Conservation (phyloP, 2,888 invertebrate species). For the Diaphora mendica region DNA sequence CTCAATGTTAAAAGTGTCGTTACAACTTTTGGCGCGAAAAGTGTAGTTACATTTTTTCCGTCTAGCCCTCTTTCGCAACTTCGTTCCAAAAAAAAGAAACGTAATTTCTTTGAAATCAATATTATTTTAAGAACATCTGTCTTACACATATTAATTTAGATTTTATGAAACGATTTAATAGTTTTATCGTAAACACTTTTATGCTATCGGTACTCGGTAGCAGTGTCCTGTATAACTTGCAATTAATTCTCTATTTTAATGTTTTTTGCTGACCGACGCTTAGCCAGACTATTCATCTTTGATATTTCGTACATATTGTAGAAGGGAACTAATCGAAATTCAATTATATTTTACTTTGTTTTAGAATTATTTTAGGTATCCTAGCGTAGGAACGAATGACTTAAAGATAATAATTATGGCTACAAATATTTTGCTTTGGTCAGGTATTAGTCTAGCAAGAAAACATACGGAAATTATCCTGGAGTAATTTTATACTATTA, state of each 20-base stretch:
- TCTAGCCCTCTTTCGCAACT: too few relatives aligned
- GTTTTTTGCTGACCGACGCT: slow-evolving; percentile 67
- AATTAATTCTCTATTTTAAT: slow-evolving; percentile 77
- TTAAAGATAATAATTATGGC: not conserved
- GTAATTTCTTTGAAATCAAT: too few relatives aligned
- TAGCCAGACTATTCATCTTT: slow-evolving; percentile 54
- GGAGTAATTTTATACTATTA: too few relatives aligned
- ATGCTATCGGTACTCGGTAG: slow-evolving; percentile 58
- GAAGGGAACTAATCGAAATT: slow-evolving; percentile 41
- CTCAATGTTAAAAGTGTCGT: too few relatives aligned
- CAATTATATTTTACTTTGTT: slow-evolving; percentile 36
- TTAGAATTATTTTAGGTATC: slow-evolving; percentile 1
- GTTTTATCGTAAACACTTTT: slow-evolving; percentile 12
- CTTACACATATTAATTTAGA: too few relatives aligned
- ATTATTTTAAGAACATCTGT: too few relatives aligned
- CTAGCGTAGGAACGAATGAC: not conserved
- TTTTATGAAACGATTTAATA: not conserved
- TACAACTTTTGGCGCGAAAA: too few relatives aligned
- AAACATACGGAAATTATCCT: too few relatives aligned
- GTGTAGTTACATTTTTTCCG: too few relatives aligned
- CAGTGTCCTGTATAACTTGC: slow-evolving; percentile 61
- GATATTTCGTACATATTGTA: slow-evolving; percentile 57
- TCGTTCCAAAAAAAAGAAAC: too few relatives aligned
- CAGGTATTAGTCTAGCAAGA: too few relatives aligned
- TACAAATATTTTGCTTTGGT: too few relatives aligned